phyloP scores from a whole-genome alignment of 2,888 invertebrate species.

The Phortica magna region DNA sequence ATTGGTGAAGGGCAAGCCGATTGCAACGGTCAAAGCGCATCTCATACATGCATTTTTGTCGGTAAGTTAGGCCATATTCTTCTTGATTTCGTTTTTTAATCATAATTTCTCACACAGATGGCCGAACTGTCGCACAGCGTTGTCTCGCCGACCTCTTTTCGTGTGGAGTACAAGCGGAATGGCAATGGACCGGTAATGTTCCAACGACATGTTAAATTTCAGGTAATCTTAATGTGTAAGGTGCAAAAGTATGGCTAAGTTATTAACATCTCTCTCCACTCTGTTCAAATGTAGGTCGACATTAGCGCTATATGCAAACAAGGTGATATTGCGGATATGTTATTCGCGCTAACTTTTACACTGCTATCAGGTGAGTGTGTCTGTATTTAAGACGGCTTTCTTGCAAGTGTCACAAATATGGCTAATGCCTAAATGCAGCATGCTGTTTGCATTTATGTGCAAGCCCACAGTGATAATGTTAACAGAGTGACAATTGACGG shows the following conservation, averaged over 20 bases:
- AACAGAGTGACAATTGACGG: too few relatives aligned
- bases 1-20: conserved; percentile 95
- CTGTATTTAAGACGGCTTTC: too few relatives aligned
- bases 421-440: too few relatives aligned
- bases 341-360: conserved; percentile 97
- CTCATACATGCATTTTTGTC: conserved; percentile 98
- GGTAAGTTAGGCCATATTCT: conserved; percentile 81
- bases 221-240: conserved; percentile 79
- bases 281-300: conserved; percentile 85
- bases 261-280: neutral
- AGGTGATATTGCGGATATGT: conserved; percentile 82
- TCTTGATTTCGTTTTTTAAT: neutral
- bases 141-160: conserved; percentile 98
- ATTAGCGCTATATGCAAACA: conserved; percentile 91
- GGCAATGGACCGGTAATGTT: conserved; percentile 97
- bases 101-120: conserved; percentile 82
- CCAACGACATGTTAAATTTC: conserved; percentile 96
- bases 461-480: too few relatives aligned
- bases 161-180: conserved; percentile 97
- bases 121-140: conserved; percentile 98
- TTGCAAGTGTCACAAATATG: too few relatives aligned
- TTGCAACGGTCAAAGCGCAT: conserved; percentile 98
- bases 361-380: conserved; percentile 88
- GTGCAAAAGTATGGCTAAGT: neutral
- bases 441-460: too few relatives aligned